phyloP scores from a whole-genome alignment of 2,113 vertebrate species.

The Gavialis gangeticus region DNA sequence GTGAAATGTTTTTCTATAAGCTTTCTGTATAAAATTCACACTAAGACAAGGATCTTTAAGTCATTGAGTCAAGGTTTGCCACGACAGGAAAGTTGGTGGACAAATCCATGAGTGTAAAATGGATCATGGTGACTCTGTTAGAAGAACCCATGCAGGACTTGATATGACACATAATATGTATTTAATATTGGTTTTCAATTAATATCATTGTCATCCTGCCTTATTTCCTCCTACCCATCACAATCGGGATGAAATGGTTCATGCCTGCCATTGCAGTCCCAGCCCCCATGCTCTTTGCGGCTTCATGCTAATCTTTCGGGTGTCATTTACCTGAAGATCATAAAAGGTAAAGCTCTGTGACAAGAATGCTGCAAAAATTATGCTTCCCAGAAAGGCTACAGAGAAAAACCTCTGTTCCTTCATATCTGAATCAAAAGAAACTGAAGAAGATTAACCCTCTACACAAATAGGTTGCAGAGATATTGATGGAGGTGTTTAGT shows the following conservation, averaged over 20 bases:
- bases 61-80: not conserved
- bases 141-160: not conserved
- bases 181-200: not conserved
- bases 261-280: not conserved
- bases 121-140: not conserved
- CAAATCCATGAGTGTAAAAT: not conserved
- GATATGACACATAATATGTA: not conserved
- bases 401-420: not conserved
- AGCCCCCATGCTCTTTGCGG: not conserved
- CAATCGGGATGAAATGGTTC: not conserved
- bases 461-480: not conserved
- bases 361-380: not conserved
- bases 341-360: not conserved
- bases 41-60: not conserved
- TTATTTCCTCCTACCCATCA: not conserved
- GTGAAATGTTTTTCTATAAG: not conserved
- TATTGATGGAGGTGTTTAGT: not conserved
- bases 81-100: not conserved
- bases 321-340: not conserved
- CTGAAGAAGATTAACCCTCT: not conserved
- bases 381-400: not conserved
- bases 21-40: not conserved
- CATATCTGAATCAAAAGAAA: conserved; percentile 21
- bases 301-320: not conserved
- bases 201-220: not conserved